Conservation (phyloP, 2,888 invertebrate genomes). For the Mythimna vitellina region DNA sequence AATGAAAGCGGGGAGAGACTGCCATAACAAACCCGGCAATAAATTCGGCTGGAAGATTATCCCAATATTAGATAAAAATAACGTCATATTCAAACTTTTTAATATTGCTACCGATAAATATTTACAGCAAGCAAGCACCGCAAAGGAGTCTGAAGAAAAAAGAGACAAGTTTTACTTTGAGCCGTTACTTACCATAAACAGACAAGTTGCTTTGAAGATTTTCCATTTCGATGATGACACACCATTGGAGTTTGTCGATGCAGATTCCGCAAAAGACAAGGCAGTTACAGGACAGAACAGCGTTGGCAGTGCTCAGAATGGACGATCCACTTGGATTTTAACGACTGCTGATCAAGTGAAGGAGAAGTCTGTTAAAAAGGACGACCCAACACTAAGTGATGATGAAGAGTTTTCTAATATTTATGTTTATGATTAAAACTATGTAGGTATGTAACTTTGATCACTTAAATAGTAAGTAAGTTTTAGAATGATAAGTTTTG, state of each 20-base stretch:
- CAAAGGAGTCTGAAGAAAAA: constrained; percentile 3
- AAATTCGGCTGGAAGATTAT: constrained; percentile 24
- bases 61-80: constrained; percentile 9
- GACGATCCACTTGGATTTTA: constrained; percentile 7
- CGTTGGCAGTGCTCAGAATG: not conserved
- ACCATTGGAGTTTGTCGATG: not conserved
- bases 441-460: not conserved
- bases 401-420: constrained; percentile 30
- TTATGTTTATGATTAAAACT: constrained; percentile 22
- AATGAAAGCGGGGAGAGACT: not conserved
- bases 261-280: not conserved
- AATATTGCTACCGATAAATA: constrained; percentile 14
- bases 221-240: constrained; percentile 1
- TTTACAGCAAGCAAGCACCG: constrained; percentile 11
- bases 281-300: not conserved
- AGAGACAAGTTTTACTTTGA: constrained; percentile 25
- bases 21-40: constrained; percentile 2
- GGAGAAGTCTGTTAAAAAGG: not conserved
- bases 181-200: constrained; percentile 19
- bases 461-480: not conserved
- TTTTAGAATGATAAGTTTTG: not conserved
- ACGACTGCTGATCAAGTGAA: not conserved
- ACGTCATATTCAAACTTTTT: constrained; percentile 22
- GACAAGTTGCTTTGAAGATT: constrained; percentile 29
- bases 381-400: not conserved